These are phyloP conservation scores for Hypothenemus hampei DNA, from an alignment of 1,140 invertebrate genomes.

Conservation along the genomic window DNA sequence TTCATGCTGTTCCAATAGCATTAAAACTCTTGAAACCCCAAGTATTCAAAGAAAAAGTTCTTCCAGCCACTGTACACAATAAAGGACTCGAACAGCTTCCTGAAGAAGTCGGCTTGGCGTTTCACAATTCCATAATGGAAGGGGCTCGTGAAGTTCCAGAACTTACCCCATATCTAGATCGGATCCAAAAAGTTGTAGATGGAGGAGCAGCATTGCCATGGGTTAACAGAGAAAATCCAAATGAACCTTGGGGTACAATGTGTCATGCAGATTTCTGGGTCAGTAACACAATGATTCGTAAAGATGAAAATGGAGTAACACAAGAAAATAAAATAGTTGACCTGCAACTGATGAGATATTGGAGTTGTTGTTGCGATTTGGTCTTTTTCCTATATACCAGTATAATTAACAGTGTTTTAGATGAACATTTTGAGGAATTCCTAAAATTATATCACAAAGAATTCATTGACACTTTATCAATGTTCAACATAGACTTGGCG, in stretches of 20 bases:
- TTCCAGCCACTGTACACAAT: slow-evolving; percentile 41
- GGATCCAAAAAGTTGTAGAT: slow-evolving; percentile 26
- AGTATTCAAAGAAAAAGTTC: slow-evolving; percentile 47
- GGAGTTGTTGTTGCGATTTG: slow-evolving; percentile 52
- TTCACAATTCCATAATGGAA: slow-evolving; percentile 38
- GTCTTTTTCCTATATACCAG: slow-evolving; percentile 56
- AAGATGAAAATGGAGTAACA: slow-evolving; percentile 37
- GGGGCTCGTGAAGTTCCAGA: slow-evolving; percentile 38
- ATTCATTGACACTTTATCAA: slow-evolving; percentile 44
- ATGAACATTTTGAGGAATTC: slow-evolving; percentile 48
- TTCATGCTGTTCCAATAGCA: slow-evolving; percentile 55
- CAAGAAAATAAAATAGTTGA: slow-evolving; percentile 57
- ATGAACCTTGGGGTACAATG: slow-evolving; percentile 50
- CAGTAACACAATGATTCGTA: slow-evolving; percentile 54
- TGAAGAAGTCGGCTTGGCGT: slow-evolving; percentile 34
- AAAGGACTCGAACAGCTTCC: slow-evolving; percentile 37
- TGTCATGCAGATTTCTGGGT: slow-evolving; percentile 59
- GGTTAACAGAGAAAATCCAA: slow-evolving; percentile 31
- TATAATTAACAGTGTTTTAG: slow-evolving; percentile 44
- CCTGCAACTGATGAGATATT: slow-evolving; percentile 55
- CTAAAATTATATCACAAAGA: slow-evolving; percentile 51
- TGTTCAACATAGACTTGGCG: slow-evolving; percentile 36
- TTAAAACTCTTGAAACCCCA: slow-evolving; percentile 50
- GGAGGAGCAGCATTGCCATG: slow-evolving; percentile 27
- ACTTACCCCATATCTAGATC: slow-evolving; percentile 30